Base-by-base conservation (phyloP, 2,888 invertebrate species). In the Abrostola tripartita region DNA sequence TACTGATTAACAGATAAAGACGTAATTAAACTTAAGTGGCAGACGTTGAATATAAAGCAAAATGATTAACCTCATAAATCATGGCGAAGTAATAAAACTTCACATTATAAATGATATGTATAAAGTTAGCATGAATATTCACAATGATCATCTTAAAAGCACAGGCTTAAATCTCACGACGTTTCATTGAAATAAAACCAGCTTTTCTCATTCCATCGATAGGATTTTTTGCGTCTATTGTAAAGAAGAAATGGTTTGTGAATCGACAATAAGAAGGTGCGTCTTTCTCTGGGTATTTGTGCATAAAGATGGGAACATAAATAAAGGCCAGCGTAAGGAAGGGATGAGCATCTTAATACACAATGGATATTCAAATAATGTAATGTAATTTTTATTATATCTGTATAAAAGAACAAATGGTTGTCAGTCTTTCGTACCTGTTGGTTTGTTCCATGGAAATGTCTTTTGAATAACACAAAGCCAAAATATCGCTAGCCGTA, bases 221-320 rank as follows among this genome's bases (percentile, higher is more conserved):
- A 66, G 74, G 60, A 75, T 75, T 81, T 82, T 83, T 80, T 81
- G 68, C 77, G 70, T 79, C 76, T 74, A 81, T 81, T 82, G 81
- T 81, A 72, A 74, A 81, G 71, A 71, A 79, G 81, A 83, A 87
- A 86, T 82, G 84, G 84, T 81, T 84, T 84, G 82, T 76, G 79
- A 85, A 84, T 84, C 80, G 81, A 83, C 85, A 87, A 83, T 83
- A 83, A 81, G 82, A 80, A 78, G 79, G 77, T 81, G 78, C 77
- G 75, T 79, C 77, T 81, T 87, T 87, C 81, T 79, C 74, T 72
- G 71, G 73, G 71, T 79, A 82, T 82, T 77, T 81, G 79, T 74
- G 79, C 79, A 82, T 79, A 74, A 70, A 73, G 63, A 74, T 72
- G 76, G 75, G 66, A 61, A 66, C 51, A 61, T 65, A 79, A 68